Evolutionary conservation across 2,888 invertebrate genomes (phyloP), one percentile per base, ranked within the genome.

Genomic region (Buathra laborator): DNA sequence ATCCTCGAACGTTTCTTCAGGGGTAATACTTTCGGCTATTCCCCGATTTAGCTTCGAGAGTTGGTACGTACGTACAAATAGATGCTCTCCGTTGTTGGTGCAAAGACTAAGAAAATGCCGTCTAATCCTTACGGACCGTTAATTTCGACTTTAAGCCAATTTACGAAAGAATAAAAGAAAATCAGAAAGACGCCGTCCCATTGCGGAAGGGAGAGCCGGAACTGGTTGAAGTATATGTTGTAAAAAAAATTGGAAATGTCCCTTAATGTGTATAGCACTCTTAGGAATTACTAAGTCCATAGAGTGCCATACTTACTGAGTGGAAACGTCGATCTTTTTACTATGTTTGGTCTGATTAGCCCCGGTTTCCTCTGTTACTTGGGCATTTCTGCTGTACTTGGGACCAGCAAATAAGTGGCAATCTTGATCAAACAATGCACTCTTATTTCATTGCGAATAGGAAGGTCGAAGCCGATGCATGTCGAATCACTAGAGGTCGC

Each of bases 21-120:
- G 56, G 71, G 48, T 76, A 68, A 71, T 46, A 81, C 67, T 72
- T 68, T 72, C 67, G 78, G 67, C 67, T 76, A 81, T 81, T 75
- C 84, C 77, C 78, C 74, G 75, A 59, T 75, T 51, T 68, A 56
- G 51, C 81, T 66, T 80, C 56, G 24, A 76, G 24, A 24, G 3
- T 19, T 19, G 19, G 76, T 46, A 53, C 48, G 74, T 75, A 62
- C 59, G 56, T 43, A 64, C 77, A 66, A 66, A 48, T 72, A 32
- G 72, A 59, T 67, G 53, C 43, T 62, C 64, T 71, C 56, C 74
- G 2, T 46, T 14, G 43, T 48, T 44, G 3, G 14, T 46, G 51
- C 37, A 14, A n/a, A 75, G 66, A 29, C 43, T 16, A 37, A 66
- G 66, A n/a, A 72, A 32, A 59, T 75, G 44, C 56, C 81, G n/a